Percentiles rank a stretch among this genome's conserved stretches.
Evolutionary conservation across 2,888 invertebrate genomes (phyloP).

Genomic region (Hydroisotoma schaefferi): DNA sequence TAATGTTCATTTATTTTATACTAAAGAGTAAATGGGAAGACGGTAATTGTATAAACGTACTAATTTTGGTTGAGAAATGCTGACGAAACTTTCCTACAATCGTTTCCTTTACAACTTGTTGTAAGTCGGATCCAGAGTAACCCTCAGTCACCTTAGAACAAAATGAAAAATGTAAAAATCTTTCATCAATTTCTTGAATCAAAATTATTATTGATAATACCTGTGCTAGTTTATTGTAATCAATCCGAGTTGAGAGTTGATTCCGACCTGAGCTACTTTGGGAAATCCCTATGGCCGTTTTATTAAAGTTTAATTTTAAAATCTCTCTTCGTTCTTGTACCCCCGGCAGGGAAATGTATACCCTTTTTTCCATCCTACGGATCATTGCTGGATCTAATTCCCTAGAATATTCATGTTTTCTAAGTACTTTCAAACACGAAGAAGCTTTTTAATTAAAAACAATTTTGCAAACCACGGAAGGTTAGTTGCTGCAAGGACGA

Average conservation of each 20-base stretch:
- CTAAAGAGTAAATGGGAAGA: neutral
- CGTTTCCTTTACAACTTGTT: conserved; percentile 81
- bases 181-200: no score
- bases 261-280: conserved; percentile 45
- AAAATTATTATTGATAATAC: no score
- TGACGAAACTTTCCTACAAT: conserved; percentile 58
- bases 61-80: conserved; percentile 24
- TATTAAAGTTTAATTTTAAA: conserved; percentile 56
- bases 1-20: neutral
- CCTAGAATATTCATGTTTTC: conserved; percentile 55
- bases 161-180: no score
- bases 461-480: conserved; percentile 69
- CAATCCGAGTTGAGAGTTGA: conserved; percentile 29
- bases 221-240: conserved; percentile 32
- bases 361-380: conserved; percentile 80
- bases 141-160: conserved; percentile 61
- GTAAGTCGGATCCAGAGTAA: conserved; percentile 86
- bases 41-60: conserved; percentile 15
- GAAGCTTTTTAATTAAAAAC: neutral
- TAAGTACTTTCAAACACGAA: neutral
- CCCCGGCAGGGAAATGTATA: conserved; percentile 75
- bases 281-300: conserved; percentile 52
- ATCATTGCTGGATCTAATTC: conserved; percentile 84
- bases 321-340: conserved; percentile 64
- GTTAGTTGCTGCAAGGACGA: conserved; percentile 83